These are phyloP conservation scores for Sesia bembeciformis DNA, from an alignment of 2,888 invertebrate species.

Conservation along the genomic window DNA sequence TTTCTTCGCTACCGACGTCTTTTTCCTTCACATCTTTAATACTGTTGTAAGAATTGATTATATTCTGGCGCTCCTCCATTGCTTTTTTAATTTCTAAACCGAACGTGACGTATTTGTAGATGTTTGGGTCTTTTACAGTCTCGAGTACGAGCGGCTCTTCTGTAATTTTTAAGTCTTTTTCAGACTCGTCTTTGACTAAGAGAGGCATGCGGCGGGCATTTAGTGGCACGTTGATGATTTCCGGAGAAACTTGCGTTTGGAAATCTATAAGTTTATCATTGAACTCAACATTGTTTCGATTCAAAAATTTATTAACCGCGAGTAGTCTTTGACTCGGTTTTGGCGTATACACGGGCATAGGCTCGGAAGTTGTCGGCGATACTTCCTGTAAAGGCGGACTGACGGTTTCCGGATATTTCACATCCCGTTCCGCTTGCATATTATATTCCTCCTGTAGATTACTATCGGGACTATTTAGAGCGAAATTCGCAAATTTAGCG, in stretches of 20 bases:
- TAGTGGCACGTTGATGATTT: slow-evolving; percentile 36
- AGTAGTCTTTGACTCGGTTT: slow-evolving; percentile 46
- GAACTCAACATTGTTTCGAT: slow-evolving; percentile 12
- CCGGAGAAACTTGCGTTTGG: slow-evolving; percentile 25
- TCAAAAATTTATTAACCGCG: slow-evolving; percentile 43
- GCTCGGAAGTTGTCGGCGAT: slow-evolving; percentile 51
- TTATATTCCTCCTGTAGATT: slow-evolving; percentile 19
- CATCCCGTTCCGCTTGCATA: slow-evolving; percentile 10
- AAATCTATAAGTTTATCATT: slow-evolving; percentile 27
- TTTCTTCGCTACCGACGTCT: slow-evolving; percentile 22
- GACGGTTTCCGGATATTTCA: slow-evolving; percentile 49
- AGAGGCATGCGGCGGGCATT: slow-evolving; percentile 37
- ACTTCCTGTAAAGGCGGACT: slow-evolving; percentile 63
- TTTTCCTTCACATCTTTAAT: slow-evolving; percentile 32
- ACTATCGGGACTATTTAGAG: slow-evolving; percentile 28
- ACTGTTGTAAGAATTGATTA: slow-evolving; percentile 55
- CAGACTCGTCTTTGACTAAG: slow-evolving; percentile 25
- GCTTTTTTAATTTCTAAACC: slow-evolving; percentile 63
- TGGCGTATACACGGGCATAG: slow-evolving; percentile 40
- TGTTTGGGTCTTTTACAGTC: slow-evolving; percentile 34
- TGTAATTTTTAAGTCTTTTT: slow-evolving; percentile 15
- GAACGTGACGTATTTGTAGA: slow-evolving; percentile 55
- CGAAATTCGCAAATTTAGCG: slow-evolving; percentile 54
- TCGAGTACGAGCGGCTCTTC: slow-evolving; percentile 11
- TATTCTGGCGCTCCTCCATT: slow-evolving; percentile 65